Conservation (phyloP, 2,888 invertebrate species). For the Cantharis lateralis region DNA sequence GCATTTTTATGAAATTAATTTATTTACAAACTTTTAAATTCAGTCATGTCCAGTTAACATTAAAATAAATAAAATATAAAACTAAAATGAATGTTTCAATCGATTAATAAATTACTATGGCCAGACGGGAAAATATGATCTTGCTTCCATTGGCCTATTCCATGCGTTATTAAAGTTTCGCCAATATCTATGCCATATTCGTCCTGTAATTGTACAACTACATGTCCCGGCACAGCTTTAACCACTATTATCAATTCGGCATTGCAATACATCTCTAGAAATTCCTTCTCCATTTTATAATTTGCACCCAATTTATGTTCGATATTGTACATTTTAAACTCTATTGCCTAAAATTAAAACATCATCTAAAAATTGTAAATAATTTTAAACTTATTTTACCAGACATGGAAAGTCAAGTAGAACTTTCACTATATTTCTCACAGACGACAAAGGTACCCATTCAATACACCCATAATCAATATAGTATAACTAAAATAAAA, state of each 20-base stretch:
- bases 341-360: conserved; percentile 20
- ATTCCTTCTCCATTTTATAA: neutral
- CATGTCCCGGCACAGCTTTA: neutral
- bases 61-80: neutral
- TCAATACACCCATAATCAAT: conserved; percentile 23
- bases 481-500: conserved; percentile 7
- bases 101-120: neutral
- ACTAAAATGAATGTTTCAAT: neutral
- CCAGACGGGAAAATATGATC: neutral
- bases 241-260: neutral
- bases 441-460: neutral
- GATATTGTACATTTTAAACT: conserved; percentile 20
- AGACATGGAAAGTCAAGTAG: conserved; percentile 12
- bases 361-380: neutral
- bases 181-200: neutral
- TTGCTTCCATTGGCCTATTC: neutral
- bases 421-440: conserved; percentile 9
- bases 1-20: neutral
- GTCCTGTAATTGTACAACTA: neutral
- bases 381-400: conserved; percentile 1
- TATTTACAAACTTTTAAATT: neutral
- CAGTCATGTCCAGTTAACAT: neutral
- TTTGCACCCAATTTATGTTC: conserved; percentile 5
- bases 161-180: neutral
- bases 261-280: neutral